These are phyloP conservation scores for Aspidiotus destructor DNA, from an alignment of 2,888 invertebrate species.

Conservation along the genomic window DNA sequence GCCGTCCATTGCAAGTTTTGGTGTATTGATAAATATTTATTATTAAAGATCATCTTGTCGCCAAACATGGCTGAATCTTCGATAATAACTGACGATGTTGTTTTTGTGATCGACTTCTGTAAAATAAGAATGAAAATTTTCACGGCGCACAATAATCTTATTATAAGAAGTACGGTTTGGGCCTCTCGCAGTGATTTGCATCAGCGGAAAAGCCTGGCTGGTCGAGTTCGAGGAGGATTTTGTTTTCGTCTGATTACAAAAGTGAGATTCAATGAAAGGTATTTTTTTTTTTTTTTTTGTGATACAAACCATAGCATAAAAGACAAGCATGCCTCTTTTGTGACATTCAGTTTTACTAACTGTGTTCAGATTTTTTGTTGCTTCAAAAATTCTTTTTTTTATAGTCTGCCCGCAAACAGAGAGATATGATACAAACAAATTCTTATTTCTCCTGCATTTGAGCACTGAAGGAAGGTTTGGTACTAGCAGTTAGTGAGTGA, in stretches of 20 bases:
- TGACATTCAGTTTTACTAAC: no score
- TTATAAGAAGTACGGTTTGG: conserved; percentile 95
- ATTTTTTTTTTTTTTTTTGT: not conserved
- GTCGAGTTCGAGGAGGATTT: conserved; percentile 85
- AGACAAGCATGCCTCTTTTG: no score
- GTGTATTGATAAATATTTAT: not conserved
- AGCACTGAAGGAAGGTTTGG: no score
- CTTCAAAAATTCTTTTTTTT: no score
- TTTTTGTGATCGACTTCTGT: conserved; percentile 94
- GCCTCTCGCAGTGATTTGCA: conserved; percentile 89
- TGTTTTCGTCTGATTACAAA: conserved; percentile 84
- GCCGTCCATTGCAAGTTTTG: not conserved
- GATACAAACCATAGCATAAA: no score
- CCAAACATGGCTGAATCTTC: conserved; percentile 99
- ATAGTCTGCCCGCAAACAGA: no score
- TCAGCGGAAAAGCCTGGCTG: conserved; percentile 89
- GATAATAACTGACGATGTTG: conserved; percentile 96
- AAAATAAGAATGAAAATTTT: conserved; percentile 96
- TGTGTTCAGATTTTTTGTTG: no score
- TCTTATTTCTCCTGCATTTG: no score
- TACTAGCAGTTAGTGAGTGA: no score
- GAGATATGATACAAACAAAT: no score
- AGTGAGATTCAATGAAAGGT: conserved; percentile 33
- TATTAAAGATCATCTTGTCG: conserved; percentile 73
- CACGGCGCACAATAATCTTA: conserved; percentile 97